phyloP scores from a whole-genome alignment of 2,797 vertebrate species.

The Sternotherus odoratus region DNA sequence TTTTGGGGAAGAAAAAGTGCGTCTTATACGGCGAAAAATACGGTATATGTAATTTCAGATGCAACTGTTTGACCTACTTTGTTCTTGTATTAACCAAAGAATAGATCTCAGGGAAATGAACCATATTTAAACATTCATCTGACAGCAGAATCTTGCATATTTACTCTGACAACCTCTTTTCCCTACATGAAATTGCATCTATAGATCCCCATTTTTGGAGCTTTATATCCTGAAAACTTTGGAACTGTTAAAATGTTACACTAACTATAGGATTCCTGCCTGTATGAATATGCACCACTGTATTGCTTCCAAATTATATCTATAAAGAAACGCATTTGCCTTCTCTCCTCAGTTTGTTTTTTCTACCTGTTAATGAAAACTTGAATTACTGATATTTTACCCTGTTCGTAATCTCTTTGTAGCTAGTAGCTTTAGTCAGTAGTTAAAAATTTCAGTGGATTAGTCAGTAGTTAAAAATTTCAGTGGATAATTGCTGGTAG shows the following conservation, averaged over 20 bases:
- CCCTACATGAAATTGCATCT: background rate
- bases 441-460: background rate
- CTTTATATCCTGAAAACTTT: accelerated
- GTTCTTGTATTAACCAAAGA: background rate
- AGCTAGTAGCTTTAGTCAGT: background rate
- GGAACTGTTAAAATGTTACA: background rate
- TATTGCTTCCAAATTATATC: background rate
- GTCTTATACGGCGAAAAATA: no score
- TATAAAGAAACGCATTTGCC: background rate
- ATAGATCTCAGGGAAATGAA: background rate
- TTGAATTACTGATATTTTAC: background rate
- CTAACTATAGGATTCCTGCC: background rate
- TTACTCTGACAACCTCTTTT: background rate
- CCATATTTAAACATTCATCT: background rate
- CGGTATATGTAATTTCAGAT: background rate
- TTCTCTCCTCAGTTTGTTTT: background rate
- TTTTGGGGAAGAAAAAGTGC: no score
- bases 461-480: background rate
- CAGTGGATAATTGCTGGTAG: background rate
- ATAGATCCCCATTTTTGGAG: accelerated
- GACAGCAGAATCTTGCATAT: background rate
- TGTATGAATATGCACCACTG: background rate
- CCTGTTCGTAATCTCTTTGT: background rate
- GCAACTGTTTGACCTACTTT: background rate
- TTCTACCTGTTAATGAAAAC: background rate